Evolutionary conservation across 2,113 vertebrate genomes (phyloP).

Genomic region (Orcinus orca): DNA sequence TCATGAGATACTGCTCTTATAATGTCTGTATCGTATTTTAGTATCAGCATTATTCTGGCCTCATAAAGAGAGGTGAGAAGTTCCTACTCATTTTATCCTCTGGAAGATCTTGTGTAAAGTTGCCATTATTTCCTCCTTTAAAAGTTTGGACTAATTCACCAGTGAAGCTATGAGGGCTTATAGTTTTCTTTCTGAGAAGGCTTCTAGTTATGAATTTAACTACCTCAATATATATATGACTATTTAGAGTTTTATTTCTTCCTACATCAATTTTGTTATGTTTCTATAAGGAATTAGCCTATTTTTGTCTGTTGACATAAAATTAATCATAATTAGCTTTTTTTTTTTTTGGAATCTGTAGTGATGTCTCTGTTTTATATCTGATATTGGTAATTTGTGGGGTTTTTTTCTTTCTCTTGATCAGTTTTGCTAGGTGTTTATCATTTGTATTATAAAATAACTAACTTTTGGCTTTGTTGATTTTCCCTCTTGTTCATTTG

Average conservation of each 20-base stretch:
- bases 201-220: background rate
- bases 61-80: background rate
- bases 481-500: background rate
- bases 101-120: background rate
- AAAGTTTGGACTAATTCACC: background rate
- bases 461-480: background rate
- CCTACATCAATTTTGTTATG: background rate
- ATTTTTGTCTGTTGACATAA: slow-evolving; percentile 17
- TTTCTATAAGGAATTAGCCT: background rate
- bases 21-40: background rate
- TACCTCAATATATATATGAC: background rate
- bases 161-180: background rate
- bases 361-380: background rate
- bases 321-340: background rate
- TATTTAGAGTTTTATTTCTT: slow-evolving; percentile 14
- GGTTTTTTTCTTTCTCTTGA: background rate
- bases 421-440: background rate
- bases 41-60: background rate
- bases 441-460: background rate
- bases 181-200: background rate
- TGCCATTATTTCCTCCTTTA: background rate
- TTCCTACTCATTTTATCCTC: background rate
- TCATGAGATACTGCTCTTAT: background rate
- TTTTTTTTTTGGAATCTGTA: background rate
- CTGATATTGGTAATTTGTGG: background rate